Conservation (phyloP, 2,113 vertebrate genomes). For the Equus przewalskii region DNA sequence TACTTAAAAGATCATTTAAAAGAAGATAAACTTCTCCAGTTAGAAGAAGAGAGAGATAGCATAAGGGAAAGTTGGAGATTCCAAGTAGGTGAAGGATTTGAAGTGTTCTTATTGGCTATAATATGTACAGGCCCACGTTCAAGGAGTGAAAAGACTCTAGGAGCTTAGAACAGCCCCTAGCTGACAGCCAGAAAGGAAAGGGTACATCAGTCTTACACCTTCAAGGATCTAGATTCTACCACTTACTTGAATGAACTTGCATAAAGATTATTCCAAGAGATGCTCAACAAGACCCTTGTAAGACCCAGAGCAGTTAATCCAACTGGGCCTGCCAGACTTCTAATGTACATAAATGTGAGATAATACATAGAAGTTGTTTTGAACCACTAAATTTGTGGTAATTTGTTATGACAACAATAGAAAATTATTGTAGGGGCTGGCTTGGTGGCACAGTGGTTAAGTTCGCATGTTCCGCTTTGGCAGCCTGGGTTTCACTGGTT, state of each 20-base stretch:
- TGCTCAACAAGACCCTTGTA: not conserved
- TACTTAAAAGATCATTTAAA: not conserved
- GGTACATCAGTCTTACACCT: not conserved
- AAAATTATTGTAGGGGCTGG: not conserved
- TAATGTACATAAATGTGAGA: not conserved
- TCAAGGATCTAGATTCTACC: not conserved
- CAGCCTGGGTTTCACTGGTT: too few relatives aligned
- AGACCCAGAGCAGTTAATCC: not conserved
- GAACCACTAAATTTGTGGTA: not conserved
- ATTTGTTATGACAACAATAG: not conserved
- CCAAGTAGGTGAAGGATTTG: not conserved
- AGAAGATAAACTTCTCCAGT: not conserved
- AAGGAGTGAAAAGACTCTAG: not conserved
- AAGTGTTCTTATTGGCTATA: not conserved
- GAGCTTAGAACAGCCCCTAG: not conserved
- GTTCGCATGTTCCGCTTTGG: too few relatives aligned
- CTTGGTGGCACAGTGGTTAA: too few relatives aligned
- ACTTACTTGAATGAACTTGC: not conserved
- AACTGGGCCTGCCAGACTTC: not conserved
- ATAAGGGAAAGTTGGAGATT: not conserved
- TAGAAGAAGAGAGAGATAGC: not conserved
- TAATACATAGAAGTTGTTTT: not conserved
- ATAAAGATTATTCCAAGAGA: not conserved
- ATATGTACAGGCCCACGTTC: not conserved
- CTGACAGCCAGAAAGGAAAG: not conserved